phyloP scores from a whole-genome alignment of 2,888 invertebrate species.

The Rapana venosa region DNA sequence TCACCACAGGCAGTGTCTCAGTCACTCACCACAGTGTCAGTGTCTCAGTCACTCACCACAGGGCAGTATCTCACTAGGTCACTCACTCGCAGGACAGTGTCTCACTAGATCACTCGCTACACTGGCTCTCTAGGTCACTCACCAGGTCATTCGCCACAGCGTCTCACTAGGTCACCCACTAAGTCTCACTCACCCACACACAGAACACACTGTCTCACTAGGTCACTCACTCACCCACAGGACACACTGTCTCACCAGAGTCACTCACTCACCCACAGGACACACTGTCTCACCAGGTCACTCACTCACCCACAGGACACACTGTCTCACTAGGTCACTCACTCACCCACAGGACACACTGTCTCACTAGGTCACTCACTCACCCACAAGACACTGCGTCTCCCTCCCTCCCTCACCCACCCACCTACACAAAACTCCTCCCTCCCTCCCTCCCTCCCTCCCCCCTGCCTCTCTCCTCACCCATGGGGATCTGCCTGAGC shows the following conservation, averaged over 20 bases:
- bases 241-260: neutral
- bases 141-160: too few species aligned
- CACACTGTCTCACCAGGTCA: too few species aligned
- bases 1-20: too few species aligned
- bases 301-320: neutral
- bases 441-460: neutral
- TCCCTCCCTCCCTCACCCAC: neutral
- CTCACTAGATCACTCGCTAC: too few species aligned
- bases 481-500: constrained; percentile 60
- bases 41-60: too few species aligned
- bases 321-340: neutral
- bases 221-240: neutral
- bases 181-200: neutral
- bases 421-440: neutral
- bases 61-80: too few species aligned
- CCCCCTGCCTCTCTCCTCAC: constrained; percentile 51
- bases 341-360: neutral
- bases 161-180: too few species aligned
- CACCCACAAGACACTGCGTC: neutral
- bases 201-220: neutral
- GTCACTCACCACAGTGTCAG: too few species aligned
- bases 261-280: neutral
- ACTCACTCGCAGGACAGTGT: too few species aligned
- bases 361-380: neutral
- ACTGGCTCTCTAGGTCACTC: too few species aligned